phyloP scores from a whole-genome alignment of 2,797 vertebrate species.

The Glyptemys insculpta region DNA sequence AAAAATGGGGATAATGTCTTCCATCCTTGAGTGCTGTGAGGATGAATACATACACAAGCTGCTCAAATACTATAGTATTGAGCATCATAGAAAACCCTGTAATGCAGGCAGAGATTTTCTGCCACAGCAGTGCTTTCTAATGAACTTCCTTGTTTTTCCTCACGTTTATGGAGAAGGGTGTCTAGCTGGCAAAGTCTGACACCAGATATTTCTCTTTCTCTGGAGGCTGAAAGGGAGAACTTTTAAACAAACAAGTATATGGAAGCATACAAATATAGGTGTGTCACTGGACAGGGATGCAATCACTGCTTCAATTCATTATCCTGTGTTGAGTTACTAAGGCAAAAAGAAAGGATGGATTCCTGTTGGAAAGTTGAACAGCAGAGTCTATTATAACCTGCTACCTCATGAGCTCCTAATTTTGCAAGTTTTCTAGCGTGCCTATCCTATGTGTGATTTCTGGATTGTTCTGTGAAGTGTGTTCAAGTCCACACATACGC shows the following conservation, averaged over 20 bases:
- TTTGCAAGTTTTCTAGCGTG: constrained; percentile 35
- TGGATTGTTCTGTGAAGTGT: not conserved
- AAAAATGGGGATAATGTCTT: not conserved
- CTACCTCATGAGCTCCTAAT: constrained; percentile 45
- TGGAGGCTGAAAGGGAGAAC: not conserved
- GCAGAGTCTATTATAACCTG: constrained; percentile 43
- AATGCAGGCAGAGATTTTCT: not conserved
- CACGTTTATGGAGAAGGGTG: not conserved
- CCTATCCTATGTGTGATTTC: not conserved
- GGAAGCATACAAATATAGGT: not conserved
- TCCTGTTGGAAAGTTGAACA: constrained; percentile 43
- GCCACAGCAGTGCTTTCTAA: not conserved
- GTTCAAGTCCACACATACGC: accelerated
- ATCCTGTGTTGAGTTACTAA: not conserved
- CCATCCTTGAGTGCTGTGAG: not conserved
- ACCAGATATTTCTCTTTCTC: not conserved
- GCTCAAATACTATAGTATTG: not conserved
- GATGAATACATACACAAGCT: accelerated
- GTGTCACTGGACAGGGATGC: not conserved
- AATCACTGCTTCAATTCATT: not conserved
- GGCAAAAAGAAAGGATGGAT: constrained; percentile 4
- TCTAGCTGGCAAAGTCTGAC: not conserved
- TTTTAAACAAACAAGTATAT: accelerated
- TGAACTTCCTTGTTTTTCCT: not conserved
- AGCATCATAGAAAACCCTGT: not conserved